These are phyloP conservation scores for Cecropterus lyciades DNA, from an alignment of 1,140 invertebrate genomes.

Conservation along the genomic window DNA sequence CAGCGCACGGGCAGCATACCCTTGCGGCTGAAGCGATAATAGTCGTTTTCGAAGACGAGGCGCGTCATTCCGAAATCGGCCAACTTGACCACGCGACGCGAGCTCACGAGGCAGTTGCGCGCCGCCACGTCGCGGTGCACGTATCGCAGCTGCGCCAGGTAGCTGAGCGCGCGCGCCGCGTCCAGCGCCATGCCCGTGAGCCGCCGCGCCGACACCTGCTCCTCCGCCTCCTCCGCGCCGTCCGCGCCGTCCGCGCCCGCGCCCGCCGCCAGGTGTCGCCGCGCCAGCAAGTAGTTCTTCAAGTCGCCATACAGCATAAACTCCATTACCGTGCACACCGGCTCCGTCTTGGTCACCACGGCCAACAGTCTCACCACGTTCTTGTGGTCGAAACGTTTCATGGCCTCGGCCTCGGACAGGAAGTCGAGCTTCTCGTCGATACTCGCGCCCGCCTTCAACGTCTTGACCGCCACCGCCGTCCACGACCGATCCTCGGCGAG, in stretches of 20 bases:
- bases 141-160: conserved; percentile 91
- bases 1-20: conserved; percentile 96
- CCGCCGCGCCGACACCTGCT: conserved; percentile 89
- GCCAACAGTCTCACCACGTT: conserved; percentile 95
- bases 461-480: conserved; percentile 96
- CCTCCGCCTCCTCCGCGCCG: conserved; percentile 87
- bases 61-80: conserved; percentile 97
- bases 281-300: conserved; percentile 93
- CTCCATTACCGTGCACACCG: conserved; percentile 96
- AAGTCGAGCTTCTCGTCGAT: conserved; percentile 96
- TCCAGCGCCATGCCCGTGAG: conserved; percentile 94
- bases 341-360: conserved; percentile 93
- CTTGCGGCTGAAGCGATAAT: conserved; percentile 93
- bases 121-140: conserved; percentile 95
- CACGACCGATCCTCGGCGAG: conserved; percentile 89
- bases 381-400: conserved; percentile 96
- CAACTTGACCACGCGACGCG: conserved; percentile 92
- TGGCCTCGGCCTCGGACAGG: conserved; percentile 96
- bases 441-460: conserved; percentile 92
- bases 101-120: conserved; percentile 95
- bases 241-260: conserved; percentile 78
- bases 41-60: conserved; percentile 94
- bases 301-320: conserved; percentile 97
- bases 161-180: conserved; percentile 93
- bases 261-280: conserved; percentile 91